Evolutionary conservation across 2,113 vertebrate species (phyloP), one percentile per base, ranked within the genome.

Genomic region (Crotalus viridis): DNA sequence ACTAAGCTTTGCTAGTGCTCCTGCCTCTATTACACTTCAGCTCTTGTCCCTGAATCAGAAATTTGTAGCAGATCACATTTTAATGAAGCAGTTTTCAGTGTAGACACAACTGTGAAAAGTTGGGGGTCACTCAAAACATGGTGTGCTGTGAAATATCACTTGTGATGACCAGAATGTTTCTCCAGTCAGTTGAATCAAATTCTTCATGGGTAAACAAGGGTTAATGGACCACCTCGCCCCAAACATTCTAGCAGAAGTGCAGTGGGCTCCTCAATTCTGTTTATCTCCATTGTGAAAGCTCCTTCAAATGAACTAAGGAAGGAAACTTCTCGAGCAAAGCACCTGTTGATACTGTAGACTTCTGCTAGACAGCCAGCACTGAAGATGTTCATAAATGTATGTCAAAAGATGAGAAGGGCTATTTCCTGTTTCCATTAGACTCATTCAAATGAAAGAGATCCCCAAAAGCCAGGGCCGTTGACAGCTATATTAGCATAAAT

Each of bases 301-400:
- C 0, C 93, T 96, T 91, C 92, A 95, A 95, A 97, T 96, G 88
- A 93, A 9, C 91, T 85, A 89, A 57, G 95, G 92, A 96, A 90
- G 93, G 95, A 95, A 95, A 93, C 93, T 95, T 96, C 91, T 92
- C 46, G 56, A 93, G 91, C 93, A 94, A 96, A 94, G 94, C 96
- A 97, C 94, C 96, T 97, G 96, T 97, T 97, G 97, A n/a, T 69
- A 94, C 93, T 92, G 92, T 92, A 94, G 74, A 95, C 13, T 92
- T 91, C 26, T 0, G 74, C 1, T 21, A 95, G 90, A 33, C 89
- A 48, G 5, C 88, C 59, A 85, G 93, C 94, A 28, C 59, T 91
- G 89, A 94, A 95, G 91, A 46, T 90, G 91, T 91, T 61, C 93
- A 93, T 89, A 94, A 21, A 93, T 57, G 24, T 81, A 90, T 87